Percentiles rank a stretch among this genome's conserved stretches.
Conservation (phyloP, 2,113 vertebrate species). For the Seriola aureovittata region DNA sequence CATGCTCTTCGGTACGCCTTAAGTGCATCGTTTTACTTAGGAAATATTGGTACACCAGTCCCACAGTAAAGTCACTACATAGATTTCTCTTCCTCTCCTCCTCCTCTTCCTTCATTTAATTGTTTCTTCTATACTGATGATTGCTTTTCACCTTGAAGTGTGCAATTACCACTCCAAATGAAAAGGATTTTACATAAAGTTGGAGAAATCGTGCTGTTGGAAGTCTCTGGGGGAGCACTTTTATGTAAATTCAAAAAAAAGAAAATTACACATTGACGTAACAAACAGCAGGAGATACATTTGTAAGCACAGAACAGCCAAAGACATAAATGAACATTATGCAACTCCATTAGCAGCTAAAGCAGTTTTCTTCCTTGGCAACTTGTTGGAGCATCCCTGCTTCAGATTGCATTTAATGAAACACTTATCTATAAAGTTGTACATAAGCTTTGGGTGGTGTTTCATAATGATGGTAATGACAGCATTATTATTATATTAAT, state of each 20-base stretch:
- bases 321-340: constrained; percentile 7
- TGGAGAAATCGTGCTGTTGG: not conserved
- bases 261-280: not conserved
- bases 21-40: not conserved
- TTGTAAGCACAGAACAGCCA: not conserved
- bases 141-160: constrained; percentile 20
- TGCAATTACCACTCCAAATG: constrained; percentile 17
- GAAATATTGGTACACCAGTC: not conserved
- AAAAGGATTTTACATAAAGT: constrained; percentile 34
- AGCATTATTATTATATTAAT: not conserved
- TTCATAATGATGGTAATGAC: constrained; percentile 10
- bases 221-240: not conserved
- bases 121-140: constrained; percentile 9
- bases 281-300: not conserved
- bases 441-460: not conserved
- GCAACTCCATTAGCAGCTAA: not conserved
- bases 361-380: not conserved
- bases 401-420: constrained; percentile 1
- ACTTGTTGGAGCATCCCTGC: not conserved
- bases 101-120: constrained; percentile 12
- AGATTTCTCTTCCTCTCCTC: not conserved
- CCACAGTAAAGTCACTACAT: not conserved
- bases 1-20: not conserved
- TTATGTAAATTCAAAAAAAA: constrained; percentile 20
- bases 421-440: not conserved